phyloP scores from a whole-genome alignment of 2,113 vertebrate species.

The Chelonoidis abingdonii region DNA sequence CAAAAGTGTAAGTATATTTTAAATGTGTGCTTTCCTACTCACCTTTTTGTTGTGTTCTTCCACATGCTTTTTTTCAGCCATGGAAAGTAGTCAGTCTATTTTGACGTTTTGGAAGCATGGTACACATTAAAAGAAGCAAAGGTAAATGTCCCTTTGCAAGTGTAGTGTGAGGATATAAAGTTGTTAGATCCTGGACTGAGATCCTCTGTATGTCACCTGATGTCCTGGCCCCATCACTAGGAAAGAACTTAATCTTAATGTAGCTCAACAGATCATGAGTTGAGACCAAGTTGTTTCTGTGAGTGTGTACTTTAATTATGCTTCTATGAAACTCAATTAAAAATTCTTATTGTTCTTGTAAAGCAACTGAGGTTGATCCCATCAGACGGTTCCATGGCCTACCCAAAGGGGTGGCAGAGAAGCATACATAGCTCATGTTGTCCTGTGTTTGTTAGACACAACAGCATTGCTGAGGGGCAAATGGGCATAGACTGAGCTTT shows the following conservation, averaged over 20 bases:
- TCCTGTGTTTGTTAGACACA: background rate
- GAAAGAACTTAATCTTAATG: background rate
- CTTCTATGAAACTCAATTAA: background rate
- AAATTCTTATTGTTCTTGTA: too few species aligned
- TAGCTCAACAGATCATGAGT: background rate
- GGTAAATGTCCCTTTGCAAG: background rate
- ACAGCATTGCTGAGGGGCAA: background rate
- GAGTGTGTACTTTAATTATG: background rate
- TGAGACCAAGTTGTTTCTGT: background rate
- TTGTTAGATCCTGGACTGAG: background rate
- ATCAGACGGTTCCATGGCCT: background rate
- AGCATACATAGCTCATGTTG: background rate
- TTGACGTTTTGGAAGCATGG: background rate
- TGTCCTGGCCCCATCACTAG: background rate
- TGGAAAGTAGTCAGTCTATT: background rate
- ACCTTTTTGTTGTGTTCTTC: background rate
- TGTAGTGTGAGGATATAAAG: background rate
- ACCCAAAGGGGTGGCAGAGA: background rate
- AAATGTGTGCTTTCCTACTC: background rate
- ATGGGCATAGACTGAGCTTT: background rate
- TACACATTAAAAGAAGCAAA: background rate
- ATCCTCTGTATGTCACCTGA: background rate
- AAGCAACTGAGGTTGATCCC: background rate
- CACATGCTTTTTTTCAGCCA: background rate
- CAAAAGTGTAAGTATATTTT: background rate